phyloP scores from a whole-genome alignment of 2,888 invertebrate species.

The Heliothis peltigera region DNA sequence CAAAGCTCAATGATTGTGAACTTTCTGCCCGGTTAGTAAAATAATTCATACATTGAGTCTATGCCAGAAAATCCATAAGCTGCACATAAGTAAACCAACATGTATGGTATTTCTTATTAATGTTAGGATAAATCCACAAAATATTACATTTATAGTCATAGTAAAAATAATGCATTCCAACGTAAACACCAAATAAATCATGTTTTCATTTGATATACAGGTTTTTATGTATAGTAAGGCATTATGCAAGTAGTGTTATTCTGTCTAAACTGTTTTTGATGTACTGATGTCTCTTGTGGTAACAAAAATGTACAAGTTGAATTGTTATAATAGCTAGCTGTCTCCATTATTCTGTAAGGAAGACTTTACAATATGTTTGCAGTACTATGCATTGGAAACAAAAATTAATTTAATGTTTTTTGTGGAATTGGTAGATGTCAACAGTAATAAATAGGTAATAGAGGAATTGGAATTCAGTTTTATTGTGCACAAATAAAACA shows the following conservation, averaged over 20 bases:
- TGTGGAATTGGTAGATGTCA: constrained; percentile 76
- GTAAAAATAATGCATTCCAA: constrained; percentile 37
- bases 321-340: constrained; percentile 9
- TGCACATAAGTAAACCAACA: constrained; percentile 27
- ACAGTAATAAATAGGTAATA: constrained; percentile 48
- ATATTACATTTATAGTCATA: constrained; percentile 44
- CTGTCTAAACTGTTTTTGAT: constrained; percentile 27
- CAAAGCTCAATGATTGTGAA: constrained; percentile 6
- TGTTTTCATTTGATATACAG: constrained; percentile 46
- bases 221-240: constrained; percentile 39
- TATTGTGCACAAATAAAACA: constrained; percentile 81
- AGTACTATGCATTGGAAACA: neutral
- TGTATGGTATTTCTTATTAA: constrained; percentile 33
- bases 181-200: constrained; percentile 55
- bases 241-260: constrained; percentile 32
- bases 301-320: constrained; percentile 4
- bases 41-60: constrained; percentile 4
- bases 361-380: constrained; percentile 13
- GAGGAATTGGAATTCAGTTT: constrained; percentile 67
- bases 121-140: constrained; percentile 41
- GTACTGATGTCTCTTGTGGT: constrained; percentile 20
- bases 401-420: constrained; percentile 40
- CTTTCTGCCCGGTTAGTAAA: neutral
- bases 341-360: constrained; percentile 6
- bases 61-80: constrained; percentile 21